Percentiles rank a stretch among this genome's conserved stretches.
Conservation (phyloP, 2,888 invertebrate genomes). For the Andrena trimmerana region DNA sequence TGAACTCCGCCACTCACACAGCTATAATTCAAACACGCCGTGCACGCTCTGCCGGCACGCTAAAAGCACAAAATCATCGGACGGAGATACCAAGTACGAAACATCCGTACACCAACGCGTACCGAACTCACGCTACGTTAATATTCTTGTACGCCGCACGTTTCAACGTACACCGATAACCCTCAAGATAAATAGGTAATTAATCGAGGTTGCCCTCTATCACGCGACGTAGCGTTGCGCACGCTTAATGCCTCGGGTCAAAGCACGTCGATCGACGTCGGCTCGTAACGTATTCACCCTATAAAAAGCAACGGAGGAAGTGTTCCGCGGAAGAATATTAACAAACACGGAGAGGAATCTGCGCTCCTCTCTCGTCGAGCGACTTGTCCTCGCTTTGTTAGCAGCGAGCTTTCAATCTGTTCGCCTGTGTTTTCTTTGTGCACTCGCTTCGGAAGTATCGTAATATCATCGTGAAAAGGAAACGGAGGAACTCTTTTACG, state of each 20-base stretch:
- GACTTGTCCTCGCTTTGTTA: conserved; percentile 44
- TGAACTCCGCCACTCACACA: background rate
- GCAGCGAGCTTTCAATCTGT: conserved; percentile 28
- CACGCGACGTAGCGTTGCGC: conserved; percentile 60
- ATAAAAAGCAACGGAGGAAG: conserved; percentile 40
- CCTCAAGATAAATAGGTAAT: conserved; percentile 62
- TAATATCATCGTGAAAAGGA: conserved; percentile 31
- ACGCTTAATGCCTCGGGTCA: conserved; percentile 58
- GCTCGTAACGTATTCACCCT: conserved; percentile 38
- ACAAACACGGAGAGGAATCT: conserved; percentile 23
- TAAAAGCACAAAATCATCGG: conserved; percentile 21
- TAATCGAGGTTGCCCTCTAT: conserved; percentile 62
- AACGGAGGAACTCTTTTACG: conserved; percentile 6
- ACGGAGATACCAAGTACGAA: conserved; percentile 32
- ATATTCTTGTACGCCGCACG: conserved; percentile 51
- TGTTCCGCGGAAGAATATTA: conserved; percentile 45
- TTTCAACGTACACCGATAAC: conserved; percentile 62
- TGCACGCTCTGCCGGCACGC: background rate
- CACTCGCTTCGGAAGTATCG: background rate
- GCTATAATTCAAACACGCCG: conserved; percentile 14
- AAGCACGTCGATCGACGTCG: conserved; percentile 51
- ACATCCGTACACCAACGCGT: conserved; percentile 28
- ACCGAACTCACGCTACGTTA: conserved; percentile 41
- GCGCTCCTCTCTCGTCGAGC: background rate
- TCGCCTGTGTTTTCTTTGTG: conserved; percentile 29